phyloP scores from a whole-genome alignment of 1,140 invertebrate genomes.

The Papilio glaucus region DNA sequence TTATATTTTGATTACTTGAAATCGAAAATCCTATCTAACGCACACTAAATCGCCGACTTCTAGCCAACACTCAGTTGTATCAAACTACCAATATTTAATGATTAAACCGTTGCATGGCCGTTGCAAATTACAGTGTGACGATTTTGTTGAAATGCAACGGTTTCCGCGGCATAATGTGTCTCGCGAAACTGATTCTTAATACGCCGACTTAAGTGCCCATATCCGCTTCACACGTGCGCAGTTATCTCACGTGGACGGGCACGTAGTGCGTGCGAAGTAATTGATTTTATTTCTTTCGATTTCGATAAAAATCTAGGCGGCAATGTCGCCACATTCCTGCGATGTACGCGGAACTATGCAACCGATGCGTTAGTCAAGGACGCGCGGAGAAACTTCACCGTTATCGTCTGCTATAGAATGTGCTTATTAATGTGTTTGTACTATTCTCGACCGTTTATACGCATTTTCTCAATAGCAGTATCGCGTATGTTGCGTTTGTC shows the following conservation, averaged over 20 bases:
- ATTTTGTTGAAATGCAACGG: not conserved
- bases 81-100: not conserved
- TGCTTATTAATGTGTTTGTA: no score
- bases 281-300: slow-evolving; percentile 53
- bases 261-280: slow-evolving; percentile 44
- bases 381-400: not conserved
- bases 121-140: slow-evolving; percentile 18
- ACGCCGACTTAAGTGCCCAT: slow-evolving; percentile 2
- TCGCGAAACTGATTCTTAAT: slow-evolving; percentile 24
- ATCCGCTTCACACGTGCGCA: slow-evolving; percentile 13
- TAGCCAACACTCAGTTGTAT: not conserved
- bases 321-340: slow-evolving; percentile 37
- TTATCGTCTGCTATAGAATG: not conserved
- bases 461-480: not conserved
- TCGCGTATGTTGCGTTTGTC: no score
- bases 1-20: not conserved
- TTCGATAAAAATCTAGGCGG: slow-evolving; percentile 41
- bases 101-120: slow-evolving; percentile 1
- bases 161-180: not conserved
- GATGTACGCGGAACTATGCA: slow-evolving; percentile 12
- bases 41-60: not conserved
- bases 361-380: not conserved
- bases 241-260: slow-evolving; percentile 44
- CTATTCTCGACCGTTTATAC: not conserved
- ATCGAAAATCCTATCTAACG: not conserved